Conservation (phyloP, 2,113 vertebrate genomes). For the Aegotheles bennettii region DNA sequence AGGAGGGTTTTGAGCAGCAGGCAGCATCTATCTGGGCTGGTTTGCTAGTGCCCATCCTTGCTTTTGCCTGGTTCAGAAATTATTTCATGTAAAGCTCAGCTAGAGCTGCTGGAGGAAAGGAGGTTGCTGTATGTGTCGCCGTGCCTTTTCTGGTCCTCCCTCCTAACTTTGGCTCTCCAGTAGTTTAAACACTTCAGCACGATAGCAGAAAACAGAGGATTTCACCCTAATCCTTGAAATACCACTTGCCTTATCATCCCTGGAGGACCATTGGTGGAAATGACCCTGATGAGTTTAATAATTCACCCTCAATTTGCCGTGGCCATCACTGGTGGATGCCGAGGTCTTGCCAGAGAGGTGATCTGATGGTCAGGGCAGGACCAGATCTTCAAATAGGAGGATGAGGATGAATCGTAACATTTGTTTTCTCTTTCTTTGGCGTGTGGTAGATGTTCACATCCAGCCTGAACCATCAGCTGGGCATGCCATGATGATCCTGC, state of each 20-base stretch:
- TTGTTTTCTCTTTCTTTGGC: background rate
- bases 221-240: background rate
- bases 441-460: background rate
- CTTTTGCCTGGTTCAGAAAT: background rate
- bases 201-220: background rate
- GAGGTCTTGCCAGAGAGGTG: background rate
- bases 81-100: background rate
- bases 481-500: accelerated
- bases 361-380: background rate
- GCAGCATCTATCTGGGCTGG: background rate
- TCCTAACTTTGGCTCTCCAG: background rate
- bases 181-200: background rate
- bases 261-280: background rate
- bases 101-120: background rate
- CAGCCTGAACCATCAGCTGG: background rate
- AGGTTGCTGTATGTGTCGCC: background rate
- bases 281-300: background rate
- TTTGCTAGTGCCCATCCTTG: background rate
- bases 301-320: background rate
- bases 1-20: background rate
- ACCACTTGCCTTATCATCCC: background rate
- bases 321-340: accelerated
- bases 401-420: accelerated
- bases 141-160: background rate
- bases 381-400: background rate